Evolutionary conservation across 2,113 vertebrate genomes (phyloP).

Genomic region (Cariama cristata): DNA sequence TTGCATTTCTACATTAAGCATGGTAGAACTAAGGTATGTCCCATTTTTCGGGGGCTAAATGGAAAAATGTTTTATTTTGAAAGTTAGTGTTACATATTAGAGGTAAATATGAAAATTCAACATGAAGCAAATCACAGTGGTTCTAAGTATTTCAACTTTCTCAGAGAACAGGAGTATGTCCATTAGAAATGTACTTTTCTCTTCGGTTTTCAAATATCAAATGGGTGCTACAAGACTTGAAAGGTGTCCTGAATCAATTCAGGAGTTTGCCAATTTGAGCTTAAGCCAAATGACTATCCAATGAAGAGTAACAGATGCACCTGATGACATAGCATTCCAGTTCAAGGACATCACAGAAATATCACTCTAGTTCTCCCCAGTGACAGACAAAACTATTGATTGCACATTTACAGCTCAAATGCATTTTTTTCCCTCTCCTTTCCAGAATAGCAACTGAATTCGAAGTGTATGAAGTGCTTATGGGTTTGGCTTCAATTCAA

Average conservation of each 20-base stretch:
- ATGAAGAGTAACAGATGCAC: conserved; percentile 42
- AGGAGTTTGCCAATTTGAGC: conserved; percentile 23
- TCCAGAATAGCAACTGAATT: conserved; percentile 37
- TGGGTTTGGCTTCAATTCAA: conserved; percentile 50
- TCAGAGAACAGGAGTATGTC: neutral
- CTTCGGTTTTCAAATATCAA: neutral
- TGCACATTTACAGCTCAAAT: conserved; percentile 65
- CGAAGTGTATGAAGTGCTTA: conserved; percentile 25
- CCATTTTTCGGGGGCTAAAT: neutral
- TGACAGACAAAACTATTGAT: conserved; percentile 64
- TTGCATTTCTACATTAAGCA: neutral
- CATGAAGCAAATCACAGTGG: neutral
- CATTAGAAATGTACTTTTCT: neutral
- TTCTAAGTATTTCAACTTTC: neutral
- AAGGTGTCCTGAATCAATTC: neutral
- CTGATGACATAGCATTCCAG: conserved; percentile 46
- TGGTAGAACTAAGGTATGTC: neutral
- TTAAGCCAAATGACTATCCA: conserved; percentile 6
- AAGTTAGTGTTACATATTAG: neutral
- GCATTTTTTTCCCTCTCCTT: neutral
- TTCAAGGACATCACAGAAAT: conserved; percentile 62
- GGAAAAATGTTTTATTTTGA: neutral
- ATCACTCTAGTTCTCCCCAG: conserved; percentile 46
- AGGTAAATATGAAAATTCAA: neutral
- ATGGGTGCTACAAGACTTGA: neutral